Conservation (phyloP, 2,113 vertebrate species). For the Crotalus viridis region DNA sequence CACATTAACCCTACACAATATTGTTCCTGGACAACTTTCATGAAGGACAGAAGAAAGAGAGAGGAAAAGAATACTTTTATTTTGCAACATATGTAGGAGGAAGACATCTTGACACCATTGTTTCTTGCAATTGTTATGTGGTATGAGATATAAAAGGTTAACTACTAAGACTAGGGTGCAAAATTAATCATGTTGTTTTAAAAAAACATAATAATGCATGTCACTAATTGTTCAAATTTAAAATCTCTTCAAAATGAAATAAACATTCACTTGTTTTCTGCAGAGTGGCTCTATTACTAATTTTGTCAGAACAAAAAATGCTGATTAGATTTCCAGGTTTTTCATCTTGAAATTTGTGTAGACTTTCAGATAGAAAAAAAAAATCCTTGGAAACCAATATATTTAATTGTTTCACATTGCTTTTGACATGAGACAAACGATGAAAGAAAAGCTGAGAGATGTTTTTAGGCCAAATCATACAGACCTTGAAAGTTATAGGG, state of each 20-base stretch:
- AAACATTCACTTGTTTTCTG: neutral
- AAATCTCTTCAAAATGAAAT: neutral
- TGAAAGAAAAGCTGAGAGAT: neutral
- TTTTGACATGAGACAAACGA: neutral
- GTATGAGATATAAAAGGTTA: neutral
- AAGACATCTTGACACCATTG: neutral
- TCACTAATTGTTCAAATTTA: neutral
- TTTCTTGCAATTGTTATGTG: neutral
- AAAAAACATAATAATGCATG: neutral
- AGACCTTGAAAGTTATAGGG: neutral
- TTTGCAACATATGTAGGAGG: neutral
- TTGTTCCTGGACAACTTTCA: neutral
- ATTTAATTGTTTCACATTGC: neutral
- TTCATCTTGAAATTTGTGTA: conserved; percentile 38
- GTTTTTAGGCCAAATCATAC: neutral
- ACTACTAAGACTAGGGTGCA: neutral
- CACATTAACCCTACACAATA: neutral
- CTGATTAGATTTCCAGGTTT: conserved; percentile 41
- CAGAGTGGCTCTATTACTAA: conserved; percentile 17
- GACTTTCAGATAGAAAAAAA: conserved; percentile 5
- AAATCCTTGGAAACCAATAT: conserved; percentile 29
- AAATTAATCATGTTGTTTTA: neutral
- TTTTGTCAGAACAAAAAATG: conserved; percentile 45
- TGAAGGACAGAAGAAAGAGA: neutral
- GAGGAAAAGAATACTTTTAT: neutral